Conservation (phyloP, 2,888 invertebrate species). For the Drosophila peninsularis region DNA sequence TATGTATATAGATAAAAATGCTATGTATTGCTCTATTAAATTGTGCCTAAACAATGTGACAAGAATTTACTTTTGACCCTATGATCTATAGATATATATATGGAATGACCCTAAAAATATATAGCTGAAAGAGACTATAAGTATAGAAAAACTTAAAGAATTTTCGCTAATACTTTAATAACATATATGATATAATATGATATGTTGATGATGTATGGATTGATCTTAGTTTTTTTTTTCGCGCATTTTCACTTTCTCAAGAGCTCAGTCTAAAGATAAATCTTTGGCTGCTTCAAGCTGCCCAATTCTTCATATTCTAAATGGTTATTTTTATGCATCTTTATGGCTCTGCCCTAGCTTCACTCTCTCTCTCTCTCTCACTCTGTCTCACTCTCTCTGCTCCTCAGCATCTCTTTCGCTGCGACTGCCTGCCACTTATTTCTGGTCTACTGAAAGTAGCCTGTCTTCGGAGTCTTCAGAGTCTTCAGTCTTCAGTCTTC, state of each 20-base stretch:
- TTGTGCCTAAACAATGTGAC: not conserved
- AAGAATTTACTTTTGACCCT: not conserved
- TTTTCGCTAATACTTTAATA: too few species aligned
- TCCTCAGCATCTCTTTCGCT: too few species aligned
- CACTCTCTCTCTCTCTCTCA: not conserved
- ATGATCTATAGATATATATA: too few species aligned
- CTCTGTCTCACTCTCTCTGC: not conserved
- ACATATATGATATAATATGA: not conserved
- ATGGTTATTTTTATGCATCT: conserved; percentile 3
- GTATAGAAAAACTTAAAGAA: too few species aligned
- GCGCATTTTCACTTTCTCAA: not conserved
- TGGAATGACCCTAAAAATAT: too few species aligned
- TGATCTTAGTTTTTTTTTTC: not conserved
- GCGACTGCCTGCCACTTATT: not conserved
- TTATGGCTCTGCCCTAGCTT: conserved; percentile 4
- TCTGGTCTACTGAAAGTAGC: conserved; percentile 21
- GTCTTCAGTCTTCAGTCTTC: conserved; percentile 1
- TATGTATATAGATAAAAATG: not conserved
- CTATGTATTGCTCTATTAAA: not conserved
- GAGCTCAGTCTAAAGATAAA: not conserved
- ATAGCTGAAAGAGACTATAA: too few species aligned
- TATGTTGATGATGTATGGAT: not conserved
- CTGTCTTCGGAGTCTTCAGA: conserved; percentile 2
- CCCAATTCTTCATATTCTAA: not conserved
- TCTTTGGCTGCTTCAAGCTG: not conserved